Base-by-base conservation (phyloP, 2,797 vertebrate species). In the Spinibarbus caldwelli region DNA sequence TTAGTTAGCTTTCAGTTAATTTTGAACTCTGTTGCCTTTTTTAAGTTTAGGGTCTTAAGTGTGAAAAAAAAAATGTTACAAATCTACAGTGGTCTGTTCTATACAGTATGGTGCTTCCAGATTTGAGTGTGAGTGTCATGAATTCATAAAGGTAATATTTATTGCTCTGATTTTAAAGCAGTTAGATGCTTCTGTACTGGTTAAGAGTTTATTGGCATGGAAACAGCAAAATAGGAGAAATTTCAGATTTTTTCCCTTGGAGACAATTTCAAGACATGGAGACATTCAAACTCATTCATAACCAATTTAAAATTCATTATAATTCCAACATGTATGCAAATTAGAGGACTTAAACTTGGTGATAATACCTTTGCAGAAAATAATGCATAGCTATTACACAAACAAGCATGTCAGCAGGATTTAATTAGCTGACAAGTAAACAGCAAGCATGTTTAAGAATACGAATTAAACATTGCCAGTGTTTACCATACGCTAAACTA, bases 361-460 rank as follows among this genome's bases (percentile, higher is more conserved):
- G 80, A 85, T 59, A 75, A 76, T 76, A 75, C 84, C 78, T 86
- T 70, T 57, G 78, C 49, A 62, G 77, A 75, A 76, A 78, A 84
- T 83, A 83, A 83, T 83, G 78, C 86, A 82, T 43, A 47, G 75
- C 49, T 70, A 59, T 71, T 78, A 78, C 34, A 76, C 90, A 93
- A 93, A 92, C 87, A 36, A 86, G 89, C 90, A 86, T 80, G 92
- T 92, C 87, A 88, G 90, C 92, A 89, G 83, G 92, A 91, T 93
- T 93, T 95, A 94, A 95, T 95, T 93, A 93, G 89, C 26, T 82
- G 71, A 85, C 83, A 75, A 90, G 89, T 92, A 92, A 93, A 92
- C 92, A 93, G 91, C 57, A n/a, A 79, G 77, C 83, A 41, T 75
- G 77, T 82, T 86, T 85, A 47, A 70, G 85, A 76, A 80, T 78